These are phyloP conservation scores for Petrocephalus sullivani DNA, from an alignment of 2,797 vertebrate species.

Conservation along the genomic window DNA sequence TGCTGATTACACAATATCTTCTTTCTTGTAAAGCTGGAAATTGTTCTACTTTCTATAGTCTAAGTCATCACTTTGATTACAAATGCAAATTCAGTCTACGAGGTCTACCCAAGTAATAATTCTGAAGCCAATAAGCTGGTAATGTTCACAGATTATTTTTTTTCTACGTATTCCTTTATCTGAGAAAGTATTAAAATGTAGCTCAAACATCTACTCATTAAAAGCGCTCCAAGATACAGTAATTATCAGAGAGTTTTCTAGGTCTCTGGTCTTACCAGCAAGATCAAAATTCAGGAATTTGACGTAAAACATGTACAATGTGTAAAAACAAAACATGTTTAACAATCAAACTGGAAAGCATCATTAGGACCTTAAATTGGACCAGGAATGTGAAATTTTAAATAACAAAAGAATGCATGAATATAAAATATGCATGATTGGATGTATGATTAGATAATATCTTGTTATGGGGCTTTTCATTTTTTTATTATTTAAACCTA, in stretches of 20 bases:
- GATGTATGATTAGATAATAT: neutral
- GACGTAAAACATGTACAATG: neutral
- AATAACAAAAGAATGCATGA: neutral
- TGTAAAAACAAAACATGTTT: neutral
- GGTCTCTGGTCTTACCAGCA: slow-evolving; percentile 2
- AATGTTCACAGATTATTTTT: slow-evolving; percentile 8
- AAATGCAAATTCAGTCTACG: neutral
- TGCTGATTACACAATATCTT: neutral
- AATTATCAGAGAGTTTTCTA: neutral
- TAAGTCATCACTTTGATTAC: slow-evolving; percentile 14
- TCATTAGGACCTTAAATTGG: neutral
- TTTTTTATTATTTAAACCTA: neutral
- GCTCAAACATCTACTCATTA: neutral
- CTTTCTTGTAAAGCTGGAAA: neutral
- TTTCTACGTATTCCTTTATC: neutral
- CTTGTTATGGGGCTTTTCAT: neutral
- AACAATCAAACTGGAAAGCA: neutral
- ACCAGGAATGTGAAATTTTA: neutral
- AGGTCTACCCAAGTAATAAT: neutral
- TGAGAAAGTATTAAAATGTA: neutral
- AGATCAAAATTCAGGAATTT: slow-evolving; percentile 4
- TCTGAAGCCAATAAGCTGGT: neutral
- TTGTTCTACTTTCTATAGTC: slow-evolving; percentile 9
- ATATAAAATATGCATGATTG: neutral
- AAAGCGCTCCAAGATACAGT: slow-evolving; percentile 18